A percentile compares a stretch with the other conserved stretches of the same genome.
Evolutionary conservation across 2,797 vertebrate genomes (phyloP).

Genomic region (Salmo trutta): DNA sequence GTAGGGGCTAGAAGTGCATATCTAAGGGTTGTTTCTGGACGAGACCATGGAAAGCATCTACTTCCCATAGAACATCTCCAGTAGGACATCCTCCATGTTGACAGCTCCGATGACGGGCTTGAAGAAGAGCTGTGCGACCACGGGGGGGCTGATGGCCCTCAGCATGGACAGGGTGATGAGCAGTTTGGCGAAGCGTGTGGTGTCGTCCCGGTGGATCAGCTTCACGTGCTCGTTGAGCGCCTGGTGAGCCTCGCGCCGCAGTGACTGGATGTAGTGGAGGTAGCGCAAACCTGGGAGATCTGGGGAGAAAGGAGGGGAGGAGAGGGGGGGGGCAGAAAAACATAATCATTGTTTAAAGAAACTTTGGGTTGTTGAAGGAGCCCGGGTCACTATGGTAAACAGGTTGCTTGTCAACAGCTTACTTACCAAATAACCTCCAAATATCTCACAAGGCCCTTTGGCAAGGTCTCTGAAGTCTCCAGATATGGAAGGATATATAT

Average conservation of each 20-base stretch:
- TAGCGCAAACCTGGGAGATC: constrained; percentile 90
- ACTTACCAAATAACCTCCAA: neutral
- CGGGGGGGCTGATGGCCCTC: constrained; percentile 84
- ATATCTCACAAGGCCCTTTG: neutral
- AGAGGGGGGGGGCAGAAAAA: constrained; percentile 5
- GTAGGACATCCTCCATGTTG: constrained; percentile 95
- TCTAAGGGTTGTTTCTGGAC: neutral
- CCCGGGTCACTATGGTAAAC: neutral
- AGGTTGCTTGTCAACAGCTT: neutral
- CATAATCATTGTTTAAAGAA: neutral
- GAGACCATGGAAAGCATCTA: constrained; percentile 45
- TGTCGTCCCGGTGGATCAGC: constrained; percentile 84
- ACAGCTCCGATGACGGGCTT: constrained; percentile 91
- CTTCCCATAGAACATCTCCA: constrained; percentile 96
- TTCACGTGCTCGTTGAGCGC: constrained; percentile 91
- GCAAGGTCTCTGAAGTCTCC: neutral
- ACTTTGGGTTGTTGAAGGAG: neutral
- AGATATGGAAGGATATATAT: too few species aligned
- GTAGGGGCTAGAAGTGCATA: neutral
- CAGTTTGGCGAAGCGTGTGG: constrained; percentile 87
- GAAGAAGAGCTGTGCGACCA: constrained; percentile 93
- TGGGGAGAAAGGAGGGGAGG: constrained; percentile 39
- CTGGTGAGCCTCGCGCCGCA: constrained; percentile 92
- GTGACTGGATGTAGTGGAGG: constrained; percentile 89
- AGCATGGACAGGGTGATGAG: constrained; percentile 90